Conservation (phyloP, 2,888 invertebrate species). For the Dioctria rufipes region DNA sequence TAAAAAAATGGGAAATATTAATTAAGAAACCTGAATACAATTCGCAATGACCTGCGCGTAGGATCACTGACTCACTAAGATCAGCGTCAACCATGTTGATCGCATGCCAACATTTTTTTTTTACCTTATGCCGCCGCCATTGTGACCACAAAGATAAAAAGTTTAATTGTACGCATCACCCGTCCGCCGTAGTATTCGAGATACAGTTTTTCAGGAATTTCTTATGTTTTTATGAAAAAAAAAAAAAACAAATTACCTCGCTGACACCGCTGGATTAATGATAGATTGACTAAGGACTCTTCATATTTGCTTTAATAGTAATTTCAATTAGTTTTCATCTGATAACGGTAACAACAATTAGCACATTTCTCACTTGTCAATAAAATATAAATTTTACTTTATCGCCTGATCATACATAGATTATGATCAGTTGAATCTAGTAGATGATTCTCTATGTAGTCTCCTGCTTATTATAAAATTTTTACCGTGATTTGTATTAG, state of each 20-base stretch:
- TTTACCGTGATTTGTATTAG: slow-evolving; percentile 37
- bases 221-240: slow-evolving; percentile 24
- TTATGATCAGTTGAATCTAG: slow-evolving; percentile 21
- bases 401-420: slow-evolving; percentile 2
- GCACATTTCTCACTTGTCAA: slow-evolving; percentile 24
- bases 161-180: slow-evolving; percentile 20
- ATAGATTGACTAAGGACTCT: slow-evolving; percentile 8
- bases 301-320: slow-evolving; percentile 1
- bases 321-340: slow-evolving; percentile 30
- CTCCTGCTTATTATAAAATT: neutral
- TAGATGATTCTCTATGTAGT: too few relatives aligned
- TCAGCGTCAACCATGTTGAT: slow-evolving; percentile 14
- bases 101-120: neutral
- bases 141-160: slow-evolving; percentile 2
- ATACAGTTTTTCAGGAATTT: slow-evolving; percentile 12
- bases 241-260: slow-evolving; percentile 9
- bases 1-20: slow-evolving; percentile 37
- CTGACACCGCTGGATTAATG: slow-evolving; percentile 9
- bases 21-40: neutral
- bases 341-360: slow-evolving; percentile 50
- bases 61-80: slow-evolving; percentile 33
- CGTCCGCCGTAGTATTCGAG: slow-evolving; percentile 12
- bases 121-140: too few relatives aligned
- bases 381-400: slow-evolving; percentile 11
- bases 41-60: neutral